Evolutionary conservation across 2,113 vertebrate species (phyloP), one percentile per base, ranked within the genome.

Genomic region (Channa maculata): DNA sequence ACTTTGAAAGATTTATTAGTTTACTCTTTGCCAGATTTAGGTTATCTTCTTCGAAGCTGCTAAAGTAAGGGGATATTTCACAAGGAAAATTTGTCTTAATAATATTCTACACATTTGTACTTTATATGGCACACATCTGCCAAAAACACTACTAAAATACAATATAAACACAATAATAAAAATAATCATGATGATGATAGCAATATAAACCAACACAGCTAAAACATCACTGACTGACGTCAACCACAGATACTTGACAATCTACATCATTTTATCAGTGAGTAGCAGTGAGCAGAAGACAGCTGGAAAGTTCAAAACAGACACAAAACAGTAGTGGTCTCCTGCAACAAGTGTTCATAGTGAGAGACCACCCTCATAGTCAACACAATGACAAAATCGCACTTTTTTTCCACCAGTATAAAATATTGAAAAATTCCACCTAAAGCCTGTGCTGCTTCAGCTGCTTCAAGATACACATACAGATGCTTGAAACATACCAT

Each of bases 311-410:
- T 49, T 68, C 65, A 75, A 74, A 73, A 80, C 10, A 76, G 55
- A 63, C 46, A 15, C 46, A 44, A 65, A 74, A 37, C 66, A 72
- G 65, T 75, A 76, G 66, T 60, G 55, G 54, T 60, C 53, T 75
- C 65, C 76, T 63, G 51, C 71, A 81, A 64, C 82, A 83, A 75
- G 65, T 71, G 57, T 57, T 34, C 41, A 41, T 14, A 52, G 37
- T 15, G 73, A 9, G 5, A 61, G 82, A 82, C 84, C 80, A 86
- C 82, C 83, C 84, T 82, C 62, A 61, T 0, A 63, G 58, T 36
- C 49, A 1, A 38, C 49, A 33, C 55, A 24, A 38, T 33, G 37
- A 64, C 51, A 46, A 60, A 60, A 77, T 65, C 54, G 13, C 34
- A 50, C 37, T 68, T 64, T 67, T 67, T 43, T 70, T 10, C 44